Conservation (phyloP, 2,888 invertebrate species). For the Piscicola geometra region DNA sequence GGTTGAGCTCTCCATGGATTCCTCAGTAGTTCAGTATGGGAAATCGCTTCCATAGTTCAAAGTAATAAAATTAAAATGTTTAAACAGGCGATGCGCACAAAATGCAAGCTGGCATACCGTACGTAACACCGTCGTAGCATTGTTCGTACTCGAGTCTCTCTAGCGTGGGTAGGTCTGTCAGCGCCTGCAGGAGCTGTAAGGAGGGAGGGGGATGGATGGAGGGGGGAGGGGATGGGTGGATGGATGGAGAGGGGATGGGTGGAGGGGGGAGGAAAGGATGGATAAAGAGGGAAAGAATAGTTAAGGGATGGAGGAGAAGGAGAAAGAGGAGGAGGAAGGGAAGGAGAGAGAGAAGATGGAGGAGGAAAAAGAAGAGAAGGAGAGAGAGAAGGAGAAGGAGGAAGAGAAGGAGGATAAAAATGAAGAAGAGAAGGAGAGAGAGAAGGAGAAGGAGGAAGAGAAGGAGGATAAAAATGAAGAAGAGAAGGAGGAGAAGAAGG, state of each 20-base stretch:
- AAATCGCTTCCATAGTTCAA: too few species aligned
- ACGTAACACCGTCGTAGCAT: conserved; percentile 44
- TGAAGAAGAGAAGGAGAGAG: too few species aligned
- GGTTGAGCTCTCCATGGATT: too few species aligned
- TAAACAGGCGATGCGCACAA: too few species aligned
- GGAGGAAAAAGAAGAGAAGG: neutral
- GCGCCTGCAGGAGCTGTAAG: conserved; percentile 65
- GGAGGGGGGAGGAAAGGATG: neutral
- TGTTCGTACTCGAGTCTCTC: conserved; percentile 46
- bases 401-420: neutral
- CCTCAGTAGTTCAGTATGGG: too few species aligned
- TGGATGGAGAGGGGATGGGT: neutral
- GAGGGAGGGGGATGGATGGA: neutral
- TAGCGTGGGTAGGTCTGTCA: conserved; percentile 45
- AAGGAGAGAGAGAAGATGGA: neutral
- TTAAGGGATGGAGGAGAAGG: neutral
- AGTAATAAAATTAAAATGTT: too few species aligned
- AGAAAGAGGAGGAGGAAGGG: neutral
- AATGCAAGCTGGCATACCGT: too few species aligned
- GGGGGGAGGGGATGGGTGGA: neutral
- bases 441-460: neutral
- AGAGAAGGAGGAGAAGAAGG: too few species aligned
- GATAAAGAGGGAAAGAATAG: neutral
- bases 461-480: neutral
- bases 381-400: neutral